These are phyloP conservation scores for Temnothorax longispinosus DNA, from an alignment of 1,140 invertebrate species.

Conservation along the genomic window DNA sequence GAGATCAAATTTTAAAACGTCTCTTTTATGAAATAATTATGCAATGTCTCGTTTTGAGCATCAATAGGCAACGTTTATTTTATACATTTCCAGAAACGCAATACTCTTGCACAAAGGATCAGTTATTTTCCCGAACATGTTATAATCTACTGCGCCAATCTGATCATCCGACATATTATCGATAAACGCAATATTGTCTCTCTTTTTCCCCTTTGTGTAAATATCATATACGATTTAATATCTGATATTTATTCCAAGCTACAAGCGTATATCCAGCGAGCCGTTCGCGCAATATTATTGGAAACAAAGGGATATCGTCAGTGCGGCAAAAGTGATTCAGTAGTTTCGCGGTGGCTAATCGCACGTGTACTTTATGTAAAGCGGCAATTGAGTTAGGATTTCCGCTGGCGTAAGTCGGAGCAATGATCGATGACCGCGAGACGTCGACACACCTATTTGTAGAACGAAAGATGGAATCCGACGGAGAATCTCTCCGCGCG, in stretches of 20 bases:
- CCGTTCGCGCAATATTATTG: neutral
- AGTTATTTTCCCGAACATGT: neutral
- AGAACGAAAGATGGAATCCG: neutral
- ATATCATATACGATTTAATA: conserved; percentile 41
- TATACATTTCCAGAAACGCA: neutral
- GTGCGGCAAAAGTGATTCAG: conserved; percentile 12
- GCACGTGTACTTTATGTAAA: conserved; percentile 14
- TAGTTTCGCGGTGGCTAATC: conserved; percentile 11
- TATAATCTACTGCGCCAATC: neutral
- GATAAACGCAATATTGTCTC: conserved; percentile 11
- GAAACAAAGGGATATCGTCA: neutral
- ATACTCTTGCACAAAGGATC: neutral
- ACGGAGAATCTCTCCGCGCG: neutral
- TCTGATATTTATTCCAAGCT: conserved; percentile 16
- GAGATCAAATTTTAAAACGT: neutral
- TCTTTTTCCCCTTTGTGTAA: neutral
- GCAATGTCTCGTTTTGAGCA: neutral
- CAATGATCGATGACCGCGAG: conserved; percentile 12
- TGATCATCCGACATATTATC: conserved; percentile 14
- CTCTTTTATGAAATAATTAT: neutral
- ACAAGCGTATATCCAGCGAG: conserved; percentile 6
- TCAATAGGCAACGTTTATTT: neutral
- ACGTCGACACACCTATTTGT: neutral
- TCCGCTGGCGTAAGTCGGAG: neutral
- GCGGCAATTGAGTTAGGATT: conserved; percentile 1